These are phyloP conservation scores for Pseudochaenichthys georgianus DNA, from an alignment of 2,797 vertebrate species.

Conservation along the genomic window DNA sequence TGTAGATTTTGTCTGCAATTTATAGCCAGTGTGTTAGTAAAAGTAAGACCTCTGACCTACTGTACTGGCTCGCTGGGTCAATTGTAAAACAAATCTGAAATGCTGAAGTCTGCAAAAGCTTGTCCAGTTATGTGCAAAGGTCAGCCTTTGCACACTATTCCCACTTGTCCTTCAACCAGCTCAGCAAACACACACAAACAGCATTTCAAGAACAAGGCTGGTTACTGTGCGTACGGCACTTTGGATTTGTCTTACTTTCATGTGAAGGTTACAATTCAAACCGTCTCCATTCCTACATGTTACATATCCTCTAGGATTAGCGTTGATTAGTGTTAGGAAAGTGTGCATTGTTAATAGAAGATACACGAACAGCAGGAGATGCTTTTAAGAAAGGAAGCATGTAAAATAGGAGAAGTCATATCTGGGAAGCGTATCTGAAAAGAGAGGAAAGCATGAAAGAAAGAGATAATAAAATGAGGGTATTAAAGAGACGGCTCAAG, in stretches of 20 bases:
- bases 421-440: neutral
- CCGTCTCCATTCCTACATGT: neutral
- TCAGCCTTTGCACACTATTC: slow-evolving; percentile 1
- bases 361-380: neutral
- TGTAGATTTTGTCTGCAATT: too few relatives aligned
- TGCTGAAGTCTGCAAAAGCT: slow-evolving; percentile 17
- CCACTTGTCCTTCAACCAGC: neutral
- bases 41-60: neutral
- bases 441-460: neutral
- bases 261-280: slow-evolving; percentile 10
- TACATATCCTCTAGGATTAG: slow-evolving; percentile 15
- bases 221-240: neutral
- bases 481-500: slow-evolving; percentile 21
- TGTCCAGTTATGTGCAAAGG: slow-evolving; percentile 1
- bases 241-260: neutral
- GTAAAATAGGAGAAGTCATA: neutral
- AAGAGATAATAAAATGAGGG: neutral
- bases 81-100: slow-evolving; percentile 13
- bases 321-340: slow-evolving; percentile 4
- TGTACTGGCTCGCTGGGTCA: neutral
- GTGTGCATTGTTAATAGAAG: slow-evolving; percentile 14
- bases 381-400: neutral
- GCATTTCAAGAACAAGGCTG: slow-evolving; percentile 3
- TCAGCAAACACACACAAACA: slow-evolving; percentile 5
- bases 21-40: too few relatives aligned